phyloP scores from a whole-genome alignment of 2,888 invertebrate genomes.

The Philhelius pedissequus region DNA sequence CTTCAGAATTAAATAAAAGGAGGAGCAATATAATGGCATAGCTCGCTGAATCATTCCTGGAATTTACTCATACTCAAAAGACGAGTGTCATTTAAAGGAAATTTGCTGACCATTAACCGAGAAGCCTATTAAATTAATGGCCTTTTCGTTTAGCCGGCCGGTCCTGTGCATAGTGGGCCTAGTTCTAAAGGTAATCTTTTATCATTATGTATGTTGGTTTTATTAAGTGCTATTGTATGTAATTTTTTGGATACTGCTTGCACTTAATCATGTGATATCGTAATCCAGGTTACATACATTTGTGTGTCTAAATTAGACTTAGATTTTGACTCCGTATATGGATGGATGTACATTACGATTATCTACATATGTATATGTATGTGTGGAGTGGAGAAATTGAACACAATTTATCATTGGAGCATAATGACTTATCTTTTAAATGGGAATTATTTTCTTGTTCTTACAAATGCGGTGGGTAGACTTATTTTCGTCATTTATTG shows the following conservation, averaged over 20 bases:
- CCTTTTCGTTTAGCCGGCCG: conserved; percentile 4
- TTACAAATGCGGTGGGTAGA: neutral
- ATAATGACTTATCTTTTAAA: neutral
- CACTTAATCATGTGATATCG: conserved; percentile 13
- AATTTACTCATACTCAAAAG: neutral
- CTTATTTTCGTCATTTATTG: neutral
- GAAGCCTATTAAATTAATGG: conserved; percentile 34
- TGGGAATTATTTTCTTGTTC: neutral
- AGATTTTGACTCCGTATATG: neutral
- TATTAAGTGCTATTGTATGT: conserved; percentile 1
- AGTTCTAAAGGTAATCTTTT: neutral
- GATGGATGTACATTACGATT: no score
- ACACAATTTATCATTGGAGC: neutral
- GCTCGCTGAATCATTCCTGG: neutral
- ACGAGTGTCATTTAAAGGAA: conserved; percentile 34
- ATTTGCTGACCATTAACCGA: conserved; percentile 42
- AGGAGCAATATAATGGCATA: neutral
- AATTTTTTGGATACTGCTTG: neutral
- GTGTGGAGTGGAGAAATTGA: neutral
- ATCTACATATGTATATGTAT: neutral
- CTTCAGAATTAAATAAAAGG: neutral
- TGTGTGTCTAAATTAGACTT: conserved; percentile 2
- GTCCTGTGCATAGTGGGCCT: neutral
- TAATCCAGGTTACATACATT: conserved; percentile 26
- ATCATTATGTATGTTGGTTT: neutral